Evolutionary conservation across 2,797 vertebrate species (phyloP).

Genomic region (Pagetopsis macropterus): DNA sequence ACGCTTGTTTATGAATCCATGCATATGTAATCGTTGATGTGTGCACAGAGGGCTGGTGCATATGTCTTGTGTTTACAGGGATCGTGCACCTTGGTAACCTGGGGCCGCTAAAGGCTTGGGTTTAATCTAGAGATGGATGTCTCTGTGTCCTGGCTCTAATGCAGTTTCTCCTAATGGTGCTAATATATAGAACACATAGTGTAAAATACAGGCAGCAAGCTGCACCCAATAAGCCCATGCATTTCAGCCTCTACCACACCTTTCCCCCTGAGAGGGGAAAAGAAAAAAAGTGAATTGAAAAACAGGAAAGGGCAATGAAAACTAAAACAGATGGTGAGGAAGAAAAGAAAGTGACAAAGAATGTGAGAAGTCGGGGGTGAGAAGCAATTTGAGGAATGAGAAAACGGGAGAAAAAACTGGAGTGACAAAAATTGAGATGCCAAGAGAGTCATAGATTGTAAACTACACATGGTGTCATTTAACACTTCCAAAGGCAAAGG

Average conservation of each 20-base stretch:
- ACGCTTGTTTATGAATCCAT: constrained; percentile 28
- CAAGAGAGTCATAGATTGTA: constrained; percentile 44
- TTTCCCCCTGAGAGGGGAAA: constrained; percentile 32
- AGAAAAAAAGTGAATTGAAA: constrained; percentile 36
- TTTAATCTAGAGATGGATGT: constrained; percentile 21
- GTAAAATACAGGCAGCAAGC: constrained; percentile 36
- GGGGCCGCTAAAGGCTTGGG: constrained; percentile 10
- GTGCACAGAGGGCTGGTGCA: constrained; percentile 13
- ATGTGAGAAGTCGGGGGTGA: constrained; percentile 46
- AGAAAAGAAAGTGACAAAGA: constrained; percentile 56
- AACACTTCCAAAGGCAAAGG: constrained; percentile 54
- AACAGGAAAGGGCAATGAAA: constrained; percentile 63
- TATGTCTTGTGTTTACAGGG: constrained; percentile 29
- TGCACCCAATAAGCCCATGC: constrained; percentile 32
- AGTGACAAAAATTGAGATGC: constrained; percentile 39
- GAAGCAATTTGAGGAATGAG: constrained; percentile 48
- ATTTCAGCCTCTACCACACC: constrained; percentile 43
- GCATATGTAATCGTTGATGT: constrained; percentile 18
- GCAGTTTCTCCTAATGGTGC: constrained; percentile 19
- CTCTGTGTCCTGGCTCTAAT: constrained; percentile 3
- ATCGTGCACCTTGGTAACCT: constrained; percentile 23
- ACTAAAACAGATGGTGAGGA: constrained; percentile 64
- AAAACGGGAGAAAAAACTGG: constrained; percentile 24
- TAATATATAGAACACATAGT: constrained; percentile 29
- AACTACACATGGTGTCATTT: constrained; percentile 65